A percentile compares a stretch with the other conserved stretches of the same genome.
These are phyloP conservation scores for Lepisosteus oculatus DNA, from an alignment of 2,113 vertebrate species.

Conservation along the genomic window DNA sequence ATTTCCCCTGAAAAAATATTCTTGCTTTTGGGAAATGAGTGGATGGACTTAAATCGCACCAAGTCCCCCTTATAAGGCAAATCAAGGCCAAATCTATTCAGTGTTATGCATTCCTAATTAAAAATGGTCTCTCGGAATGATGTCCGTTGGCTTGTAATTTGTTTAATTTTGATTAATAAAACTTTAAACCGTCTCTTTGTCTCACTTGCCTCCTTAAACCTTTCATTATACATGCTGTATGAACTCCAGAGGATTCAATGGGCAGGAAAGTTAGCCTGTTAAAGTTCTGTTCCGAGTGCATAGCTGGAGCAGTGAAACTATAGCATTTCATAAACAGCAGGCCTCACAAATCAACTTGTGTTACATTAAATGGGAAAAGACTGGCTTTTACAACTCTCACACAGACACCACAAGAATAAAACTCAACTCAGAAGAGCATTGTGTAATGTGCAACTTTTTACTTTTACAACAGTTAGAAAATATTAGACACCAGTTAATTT, in stretches of 20 bases:
- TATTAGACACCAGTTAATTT: no score
- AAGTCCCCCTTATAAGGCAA: slow-evolving; percentile 14
- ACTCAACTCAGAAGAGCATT: no score
- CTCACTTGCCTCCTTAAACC: slow-evolving; percentile 26
- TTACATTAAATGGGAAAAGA: not conserved
- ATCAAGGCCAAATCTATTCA: slow-evolving; percentile 12
- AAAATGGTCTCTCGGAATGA: slow-evolving; percentile 17
- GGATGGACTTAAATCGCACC: slow-evolving; percentile 21
- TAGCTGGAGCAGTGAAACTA: slow-evolving; percentile 13
- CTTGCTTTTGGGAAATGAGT: slow-evolving; percentile 5
- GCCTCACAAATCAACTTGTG: slow-evolving; percentile 18
- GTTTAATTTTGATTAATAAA: slow-evolving; percentile 28
- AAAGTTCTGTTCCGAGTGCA: not conserved
- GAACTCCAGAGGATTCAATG: slow-evolving; percentile 16
- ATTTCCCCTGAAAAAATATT: slow-evolving; percentile 14
- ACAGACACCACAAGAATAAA: no score
- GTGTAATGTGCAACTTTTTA: no score
- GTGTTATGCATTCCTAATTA: slow-evolving; percentile 24
- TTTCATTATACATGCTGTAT: slow-evolving; percentile 23
- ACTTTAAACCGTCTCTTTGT: slow-evolving; percentile 18
- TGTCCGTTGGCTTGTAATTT: slow-evolving; percentile 19
- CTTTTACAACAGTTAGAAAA: no score
- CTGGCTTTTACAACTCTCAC: not conserved
- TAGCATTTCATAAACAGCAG: slow-evolving; percentile 15
- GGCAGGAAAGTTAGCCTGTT: slow-evolving; percentile 7